Evolutionary conservation across 1,140 invertebrate genomes (phyloP).

Genomic region (Drosophila parvula): DNA sequence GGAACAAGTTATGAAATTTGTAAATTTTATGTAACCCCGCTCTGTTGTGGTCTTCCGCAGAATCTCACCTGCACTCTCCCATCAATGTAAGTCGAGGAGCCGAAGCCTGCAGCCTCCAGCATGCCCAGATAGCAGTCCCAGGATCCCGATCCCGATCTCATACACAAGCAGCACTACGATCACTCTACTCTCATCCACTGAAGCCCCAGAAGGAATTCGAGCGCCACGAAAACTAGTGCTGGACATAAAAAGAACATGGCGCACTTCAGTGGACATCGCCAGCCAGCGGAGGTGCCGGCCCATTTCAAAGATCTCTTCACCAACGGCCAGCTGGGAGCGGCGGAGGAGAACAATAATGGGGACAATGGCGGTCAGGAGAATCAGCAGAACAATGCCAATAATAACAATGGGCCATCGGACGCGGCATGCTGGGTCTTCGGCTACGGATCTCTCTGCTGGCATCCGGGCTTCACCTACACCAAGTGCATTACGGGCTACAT

Average conservation of each 20-base stretch:
- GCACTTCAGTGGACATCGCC: constrained; percentile 62
- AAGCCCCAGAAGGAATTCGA: background rate
- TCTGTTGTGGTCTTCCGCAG: constrained; percentile 11
- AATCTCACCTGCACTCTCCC: constrained; percentile 21
- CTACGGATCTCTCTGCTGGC: constrained; percentile 94
- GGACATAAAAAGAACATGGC: constrained; percentile 46
- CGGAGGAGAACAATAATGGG: constrained; percentile 44
- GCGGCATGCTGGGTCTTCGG: constrained; percentile 91
- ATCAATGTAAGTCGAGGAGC: constrained; percentile 52
- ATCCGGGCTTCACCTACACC: constrained; percentile 92
- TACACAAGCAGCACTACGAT: constrained; percentile 10
- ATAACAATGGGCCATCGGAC: constrained; percentile 44
- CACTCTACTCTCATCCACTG: background rate
- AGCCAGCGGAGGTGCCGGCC: constrained; percentile 54
- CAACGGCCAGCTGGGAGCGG: constrained; percentile 58
- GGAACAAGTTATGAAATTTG: constrained; percentile 5
- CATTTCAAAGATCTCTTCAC: constrained; percentile 77
- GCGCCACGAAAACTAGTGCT: background rate
- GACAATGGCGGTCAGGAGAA: constrained; percentile 43
- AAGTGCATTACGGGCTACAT: constrained; percentile 89
- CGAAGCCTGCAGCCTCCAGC: constrained; percentile 35
- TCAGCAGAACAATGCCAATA: constrained; percentile 33
- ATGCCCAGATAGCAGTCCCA: constrained; percentile 49
- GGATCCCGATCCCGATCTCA: constrained; percentile 29
- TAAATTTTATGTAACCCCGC: constrained; percentile 29